A percentile compares a stretch with the other conserved stretches of the same genome.
Evolutionary conservation across 2,797 vertebrate species (phyloP).

Genomic region (Bucorvus abyssinicus): DNA sequence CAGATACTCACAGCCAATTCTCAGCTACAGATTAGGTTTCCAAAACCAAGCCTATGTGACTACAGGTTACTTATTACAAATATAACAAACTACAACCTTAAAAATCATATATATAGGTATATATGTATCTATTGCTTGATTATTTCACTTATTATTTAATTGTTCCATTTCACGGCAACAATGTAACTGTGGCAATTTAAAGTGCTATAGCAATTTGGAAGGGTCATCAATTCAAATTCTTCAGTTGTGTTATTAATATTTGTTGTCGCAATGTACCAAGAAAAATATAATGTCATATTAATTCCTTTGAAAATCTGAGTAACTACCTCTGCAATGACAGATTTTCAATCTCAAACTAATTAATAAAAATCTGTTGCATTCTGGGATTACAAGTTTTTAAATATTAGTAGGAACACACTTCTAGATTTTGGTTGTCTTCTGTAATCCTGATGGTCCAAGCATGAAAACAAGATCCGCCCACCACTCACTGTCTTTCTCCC

Average conservation of each 20-base stretch:
- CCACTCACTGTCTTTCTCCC: not conserved
- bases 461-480: not conserved
- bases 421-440: not conserved
- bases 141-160: too few species aligned
- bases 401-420: not conserved
- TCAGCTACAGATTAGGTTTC: too few species aligned
- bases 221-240: not conserved
- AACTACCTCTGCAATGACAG: not conserved
- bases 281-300: not conserved
- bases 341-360: not conserved
- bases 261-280: not conserved
- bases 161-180: not conserved
- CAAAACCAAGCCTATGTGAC: too few species aligned
- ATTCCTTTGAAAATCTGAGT: not conserved
- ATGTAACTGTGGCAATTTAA: not conserved
- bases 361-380: not conserved
- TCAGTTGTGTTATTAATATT: not conserved
- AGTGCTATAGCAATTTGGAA: not conserved
- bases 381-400: not conserved
- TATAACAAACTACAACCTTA: too few species aligned
- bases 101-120: too few species aligned
- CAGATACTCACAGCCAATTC: too few species aligned
- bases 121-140: too few species aligned
- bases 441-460: not conserved
- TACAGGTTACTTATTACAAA: too few species aligned